Evolutionary conservation across 2,113 vertebrate genomes (phyloP).

Genomic region (Sander lucioperca): DNA sequence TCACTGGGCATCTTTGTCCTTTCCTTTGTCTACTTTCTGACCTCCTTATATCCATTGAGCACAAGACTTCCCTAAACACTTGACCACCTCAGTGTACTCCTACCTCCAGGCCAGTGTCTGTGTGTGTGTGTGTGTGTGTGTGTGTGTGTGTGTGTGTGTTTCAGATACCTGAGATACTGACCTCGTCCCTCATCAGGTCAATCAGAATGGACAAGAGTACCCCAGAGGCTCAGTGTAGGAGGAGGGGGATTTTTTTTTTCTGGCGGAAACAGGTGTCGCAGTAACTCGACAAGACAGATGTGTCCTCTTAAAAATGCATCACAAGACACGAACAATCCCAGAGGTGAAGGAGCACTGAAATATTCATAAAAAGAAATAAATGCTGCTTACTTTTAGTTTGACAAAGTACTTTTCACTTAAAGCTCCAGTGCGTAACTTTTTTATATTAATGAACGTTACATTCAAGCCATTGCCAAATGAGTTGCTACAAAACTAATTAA

Average conservation of each 20-base stretch:
- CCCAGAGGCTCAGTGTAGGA: conserved; percentile 36
- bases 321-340: conserved; percentile 18
- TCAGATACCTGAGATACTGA: conserved; percentile 37
- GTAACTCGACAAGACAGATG: conserved; percentile 53
- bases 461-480: too few relatives aligned
- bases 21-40: neutral
- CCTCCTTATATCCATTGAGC: conserved; percentile 20
- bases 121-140: conserved; percentile 9
- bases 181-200: conserved; percentile 45
- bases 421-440: too few relatives aligned
- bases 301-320: conserved; percentile 46
- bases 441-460: too few relatives aligned
- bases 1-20: neutral
- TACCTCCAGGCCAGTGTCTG: conserved; percentile 30
- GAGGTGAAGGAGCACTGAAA: conserved; percentile 3
- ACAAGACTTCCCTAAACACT: conserved; percentile 27
- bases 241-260: conserved; percentile 27
- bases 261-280: neutral
- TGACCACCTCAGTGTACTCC: conserved; percentile 23
- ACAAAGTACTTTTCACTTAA: neutral
- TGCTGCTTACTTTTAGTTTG: neutral
- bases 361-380: conserved; percentile 11
- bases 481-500: too few relatives aligned
- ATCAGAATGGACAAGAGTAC: conserved; percentile 59
- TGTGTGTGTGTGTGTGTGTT: conserved; percentile 18